Percentiles rank a stretch among this genome's conserved stretches.
These are phyloP conservation scores for Falco punctatus DNA, from an alignment of 2,113 vertebrate genomes.

Conservation along the genomic window DNA sequence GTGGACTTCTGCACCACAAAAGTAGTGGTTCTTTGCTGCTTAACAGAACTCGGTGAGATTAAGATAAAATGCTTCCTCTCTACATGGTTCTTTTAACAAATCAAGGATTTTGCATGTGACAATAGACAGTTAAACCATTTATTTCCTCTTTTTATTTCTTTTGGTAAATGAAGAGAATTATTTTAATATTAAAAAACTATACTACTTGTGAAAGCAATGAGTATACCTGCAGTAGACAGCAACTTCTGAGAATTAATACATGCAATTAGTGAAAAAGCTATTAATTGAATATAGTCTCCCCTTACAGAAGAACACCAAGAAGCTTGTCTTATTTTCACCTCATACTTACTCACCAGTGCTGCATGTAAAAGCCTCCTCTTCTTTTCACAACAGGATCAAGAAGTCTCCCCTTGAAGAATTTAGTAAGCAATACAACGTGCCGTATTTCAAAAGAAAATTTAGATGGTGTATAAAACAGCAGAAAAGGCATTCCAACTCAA, in stretches of 20 bases:
- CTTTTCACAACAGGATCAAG: not conserved
- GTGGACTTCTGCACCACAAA: constrained; percentile 45
- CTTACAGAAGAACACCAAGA: not conserved
- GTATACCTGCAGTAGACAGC: not conserved
- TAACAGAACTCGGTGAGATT: constrained; percentile 44
- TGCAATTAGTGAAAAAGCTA: not conserved
- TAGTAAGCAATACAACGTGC: not conserved
- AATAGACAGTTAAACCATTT: constrained; percentile 5
- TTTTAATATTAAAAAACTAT: not conserved
- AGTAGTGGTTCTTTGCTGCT: constrained; percentile 50
- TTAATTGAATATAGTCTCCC: not conserved
- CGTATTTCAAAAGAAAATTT: not conserved
- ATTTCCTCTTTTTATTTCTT: constrained; percentile 3
- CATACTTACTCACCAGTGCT: not conserved
- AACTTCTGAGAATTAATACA: constrained; percentile 1
- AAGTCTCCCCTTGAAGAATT: not conserved
- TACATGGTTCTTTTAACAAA: constrained; percentile 38
- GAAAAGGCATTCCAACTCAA: not conserved
- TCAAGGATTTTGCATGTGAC: constrained; percentile 38
- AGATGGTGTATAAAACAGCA: not conserved
- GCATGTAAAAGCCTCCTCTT: not conserved
- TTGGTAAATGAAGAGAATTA: constrained; percentile 4
- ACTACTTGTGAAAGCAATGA: not conserved
- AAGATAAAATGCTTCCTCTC: constrained; percentile 50
- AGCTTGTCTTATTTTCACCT: not conserved